phyloP scores from a whole-genome alignment of 2,888 invertebrate species.

The Oxyteleia sp. region DNA sequence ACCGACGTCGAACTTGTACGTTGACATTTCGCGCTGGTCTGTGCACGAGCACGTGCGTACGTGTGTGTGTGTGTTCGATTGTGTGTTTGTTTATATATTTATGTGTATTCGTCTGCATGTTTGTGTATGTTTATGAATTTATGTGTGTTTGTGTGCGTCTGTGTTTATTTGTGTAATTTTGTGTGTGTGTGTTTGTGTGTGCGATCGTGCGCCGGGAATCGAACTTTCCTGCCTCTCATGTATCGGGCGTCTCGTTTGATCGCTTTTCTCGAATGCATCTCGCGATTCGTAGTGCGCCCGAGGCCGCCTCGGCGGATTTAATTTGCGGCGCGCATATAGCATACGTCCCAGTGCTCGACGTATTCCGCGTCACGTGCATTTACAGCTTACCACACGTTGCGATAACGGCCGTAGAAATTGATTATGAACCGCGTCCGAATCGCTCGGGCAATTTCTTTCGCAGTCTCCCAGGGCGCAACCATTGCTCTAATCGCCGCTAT shows the following conservation, averaged over 20 bases:
- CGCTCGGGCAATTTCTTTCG: conserved; percentile 62
- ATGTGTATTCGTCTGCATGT: no score
- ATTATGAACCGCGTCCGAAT: conserved; percentile 72
- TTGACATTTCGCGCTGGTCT: conserved; percentile 42
- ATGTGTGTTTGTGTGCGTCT: no score
- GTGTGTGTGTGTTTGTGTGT: background rate
- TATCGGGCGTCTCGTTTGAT: conserved; percentile 46
- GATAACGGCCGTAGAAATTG: conserved; percentile 72
- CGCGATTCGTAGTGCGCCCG: conserved; percentile 34
- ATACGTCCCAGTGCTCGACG: conserved; percentile 46
- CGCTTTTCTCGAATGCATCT: conserved; percentile 56
- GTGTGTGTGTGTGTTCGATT: background rate
- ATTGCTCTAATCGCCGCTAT: conserved; percentile 63
- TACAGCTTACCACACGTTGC: conserved; percentile 75
- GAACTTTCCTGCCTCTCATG: conserved; percentile 26
- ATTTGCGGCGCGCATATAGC: conserved; percentile 39
- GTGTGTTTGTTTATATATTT: no score
- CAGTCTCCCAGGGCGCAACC: conserved; percentile 51
- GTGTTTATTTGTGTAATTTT: no score
- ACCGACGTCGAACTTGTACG: conserved; percentile 50
- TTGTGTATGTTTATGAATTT: no score
- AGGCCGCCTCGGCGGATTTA: conserved; percentile 54
- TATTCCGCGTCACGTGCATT: conserved; percentile 56
- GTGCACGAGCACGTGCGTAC: background rate
- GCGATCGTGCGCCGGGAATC: conserved; percentile 1